Evolutionary conservation across 1,140 invertebrate genomes (phyloP), one percentile per base, ranked within the genome.

Genomic region (Penaeus chinensis): DNA sequence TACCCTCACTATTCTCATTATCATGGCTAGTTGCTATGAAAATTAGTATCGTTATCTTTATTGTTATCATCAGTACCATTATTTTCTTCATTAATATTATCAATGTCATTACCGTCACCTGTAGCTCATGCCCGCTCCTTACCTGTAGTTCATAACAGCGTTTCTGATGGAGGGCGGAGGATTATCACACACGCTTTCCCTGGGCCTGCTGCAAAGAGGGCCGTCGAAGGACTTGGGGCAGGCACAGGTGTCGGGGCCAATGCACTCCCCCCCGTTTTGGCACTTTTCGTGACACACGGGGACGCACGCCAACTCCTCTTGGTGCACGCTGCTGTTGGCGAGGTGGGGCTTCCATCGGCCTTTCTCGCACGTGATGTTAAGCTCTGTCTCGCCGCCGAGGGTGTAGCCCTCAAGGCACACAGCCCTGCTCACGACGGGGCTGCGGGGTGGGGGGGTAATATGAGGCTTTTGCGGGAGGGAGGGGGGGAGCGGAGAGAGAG

Each of bases 81-180:
- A 32, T 32, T 20, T 54, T 22, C 60, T 19, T 5, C 5, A 79
- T 8, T 8, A 79, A 20, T 22, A 19, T 19, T 16, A 79, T 22
- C 19, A 54, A 8, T 79, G 19, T 37, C 16, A 37, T 24, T 10
- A 78, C 5, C 22, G 1, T 10, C 1, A 47, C 32, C 76, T 42
- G 32, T 78, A 47, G 5, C 13, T 37, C n/a, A 27, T 42, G 13
- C 42, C 37, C 3, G 20, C 32, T 37, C 37, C 80, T 63, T 61
- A 82, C 80, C 60, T 82, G 24, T 82, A 82, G 61, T 82, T 82
- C 61, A 82, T 63, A 10, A 63, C n/a, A 18, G 80, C 80, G 24
- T 82, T 82, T 62, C n/a, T 62, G 60, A 82, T n/a, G 18, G 7
- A 16, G 1, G 80, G 80, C 42, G 80, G 80, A 8, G 80, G 61